These are phyloP conservation scores for Pachycephala philippinensis DNA, from an alignment of 2,113 vertebrate species.

Conservation along the genomic window DNA sequence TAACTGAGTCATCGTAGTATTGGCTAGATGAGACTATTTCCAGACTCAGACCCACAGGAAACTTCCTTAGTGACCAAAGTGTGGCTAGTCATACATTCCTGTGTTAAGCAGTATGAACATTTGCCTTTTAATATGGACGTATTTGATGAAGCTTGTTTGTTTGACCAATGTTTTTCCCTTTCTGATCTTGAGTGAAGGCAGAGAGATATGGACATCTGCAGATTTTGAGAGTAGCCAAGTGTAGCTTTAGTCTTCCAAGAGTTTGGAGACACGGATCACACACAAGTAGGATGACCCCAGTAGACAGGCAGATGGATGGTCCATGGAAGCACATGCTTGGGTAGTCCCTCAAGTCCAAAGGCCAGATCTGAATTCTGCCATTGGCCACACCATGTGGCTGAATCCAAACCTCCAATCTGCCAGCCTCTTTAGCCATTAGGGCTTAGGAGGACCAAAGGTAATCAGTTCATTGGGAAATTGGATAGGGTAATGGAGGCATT, in stretches of 20 bases:
- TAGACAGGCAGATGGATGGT: background rate
- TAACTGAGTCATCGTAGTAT: background rate
- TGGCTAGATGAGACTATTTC: background rate
- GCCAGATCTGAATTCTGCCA: background rate
- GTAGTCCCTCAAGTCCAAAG: background rate
- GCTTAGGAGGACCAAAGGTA: background rate
- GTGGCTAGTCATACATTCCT: background rate
- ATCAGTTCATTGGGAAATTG: background rate
- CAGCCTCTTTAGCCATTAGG: background rate
- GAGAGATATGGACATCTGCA: background rate
- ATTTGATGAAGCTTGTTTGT: background rate
- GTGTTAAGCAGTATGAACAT: background rate
- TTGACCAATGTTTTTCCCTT: background rate
- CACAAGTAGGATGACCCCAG: background rate
- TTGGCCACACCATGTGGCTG: fast-evolving
- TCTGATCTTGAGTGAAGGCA: background rate
- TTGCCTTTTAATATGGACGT: background rate
- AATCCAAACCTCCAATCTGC: background rate
- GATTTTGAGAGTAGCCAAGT: background rate
- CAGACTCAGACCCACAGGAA: background rate
- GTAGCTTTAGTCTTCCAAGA: background rate
- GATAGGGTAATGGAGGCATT: background rate
- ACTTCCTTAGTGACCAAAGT: background rate
- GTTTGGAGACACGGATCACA: background rate
- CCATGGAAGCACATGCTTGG: background rate